These are phyloP conservation scores for Drosophila trapezifrons DNA, from an alignment of 1,140 invertebrate species.

Conservation along the genomic window DNA sequence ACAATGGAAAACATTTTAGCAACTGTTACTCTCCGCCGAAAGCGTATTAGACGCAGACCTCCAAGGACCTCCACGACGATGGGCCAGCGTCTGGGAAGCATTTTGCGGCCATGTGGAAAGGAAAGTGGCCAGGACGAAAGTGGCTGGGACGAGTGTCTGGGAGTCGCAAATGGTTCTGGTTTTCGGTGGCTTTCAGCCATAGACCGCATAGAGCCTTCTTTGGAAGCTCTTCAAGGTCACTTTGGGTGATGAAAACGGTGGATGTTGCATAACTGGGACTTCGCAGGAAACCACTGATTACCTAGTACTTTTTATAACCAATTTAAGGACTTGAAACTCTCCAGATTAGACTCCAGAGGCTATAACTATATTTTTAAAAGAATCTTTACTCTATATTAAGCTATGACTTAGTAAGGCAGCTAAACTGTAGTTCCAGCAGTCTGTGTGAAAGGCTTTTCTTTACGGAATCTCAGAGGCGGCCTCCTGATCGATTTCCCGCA, in stretches of 20 bases:
- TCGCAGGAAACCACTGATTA: not conserved
- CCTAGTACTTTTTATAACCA: too few species aligned
- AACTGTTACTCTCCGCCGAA: conserved; percentile 77
- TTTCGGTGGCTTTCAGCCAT: conserved; percentile 26
- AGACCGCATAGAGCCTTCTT: conserved; percentile 1
- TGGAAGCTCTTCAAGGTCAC: conserved; percentile 44
- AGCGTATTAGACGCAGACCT: conserved; percentile 72
- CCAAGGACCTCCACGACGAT: conserved; percentile 15
- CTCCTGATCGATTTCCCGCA: conserved; percentile 44
- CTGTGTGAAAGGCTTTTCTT: not conserved
- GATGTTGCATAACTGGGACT: not conserved
- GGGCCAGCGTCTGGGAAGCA: conserved; percentile 25
- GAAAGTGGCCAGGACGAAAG: conserved; percentile 39
- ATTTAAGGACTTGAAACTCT: too few species aligned
- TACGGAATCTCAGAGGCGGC: conserved; percentile 10
- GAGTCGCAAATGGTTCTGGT: conserved; percentile 41
- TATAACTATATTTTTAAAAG: too few species aligned
- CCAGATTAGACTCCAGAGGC: too few species aligned
- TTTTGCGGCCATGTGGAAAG: conserved; percentile 50
- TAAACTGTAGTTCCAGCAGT: not conserved
- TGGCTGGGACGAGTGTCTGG: conserved; percentile 25
- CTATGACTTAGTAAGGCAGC: too few species aligned
- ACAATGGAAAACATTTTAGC: conserved; percentile 83
- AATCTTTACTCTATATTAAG: too few species aligned
- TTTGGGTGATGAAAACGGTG: conserved; percentile 7